Evolutionary conservation across 2,113 vertebrate species (phyloP).

Genomic region (Phalacrocorax brasilianus): DNA sequence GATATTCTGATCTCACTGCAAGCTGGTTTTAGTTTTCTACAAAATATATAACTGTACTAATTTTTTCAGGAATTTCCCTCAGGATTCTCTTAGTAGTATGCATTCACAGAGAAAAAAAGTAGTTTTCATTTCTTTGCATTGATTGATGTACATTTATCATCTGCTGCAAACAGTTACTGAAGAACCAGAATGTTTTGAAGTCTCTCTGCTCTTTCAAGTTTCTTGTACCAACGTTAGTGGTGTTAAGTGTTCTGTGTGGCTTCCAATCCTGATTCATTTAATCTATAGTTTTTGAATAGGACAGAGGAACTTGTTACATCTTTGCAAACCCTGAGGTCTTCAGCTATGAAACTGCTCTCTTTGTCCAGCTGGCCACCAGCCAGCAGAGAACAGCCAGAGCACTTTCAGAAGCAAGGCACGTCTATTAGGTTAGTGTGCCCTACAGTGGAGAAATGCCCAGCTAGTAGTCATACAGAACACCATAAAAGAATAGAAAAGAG

Average conservation of each 20-base stretch:
- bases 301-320: background rate
- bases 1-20: background rate
- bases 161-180: background rate
- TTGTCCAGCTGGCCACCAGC: background rate
- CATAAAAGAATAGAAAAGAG: background rate
- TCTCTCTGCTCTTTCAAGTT: background rate
- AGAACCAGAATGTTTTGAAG: background rate
- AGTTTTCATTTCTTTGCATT: background rate
- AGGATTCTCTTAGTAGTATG: background rate
- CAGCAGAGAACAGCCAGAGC: background rate
- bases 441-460: background rate
- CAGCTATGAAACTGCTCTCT: background rate
- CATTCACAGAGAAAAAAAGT: background rate
- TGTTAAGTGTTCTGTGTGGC: background rate
- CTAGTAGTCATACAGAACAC: background rate
- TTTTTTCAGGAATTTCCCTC: background rate
- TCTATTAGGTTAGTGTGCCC: background rate
- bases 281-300: background rate
- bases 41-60: background rate
- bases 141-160: background rate
- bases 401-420: background rate
- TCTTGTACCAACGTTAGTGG: background rate
- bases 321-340: background rate
- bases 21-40: background rate
- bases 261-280: background rate